Percentiles rank a stretch among this genome's conserved stretches.
These are phyloP conservation scores for Cladorhizidae sp. DNA, from an alignment of 37 sponge, comb jelly and placozoan species.

Conservation along the genomic window DNA sequence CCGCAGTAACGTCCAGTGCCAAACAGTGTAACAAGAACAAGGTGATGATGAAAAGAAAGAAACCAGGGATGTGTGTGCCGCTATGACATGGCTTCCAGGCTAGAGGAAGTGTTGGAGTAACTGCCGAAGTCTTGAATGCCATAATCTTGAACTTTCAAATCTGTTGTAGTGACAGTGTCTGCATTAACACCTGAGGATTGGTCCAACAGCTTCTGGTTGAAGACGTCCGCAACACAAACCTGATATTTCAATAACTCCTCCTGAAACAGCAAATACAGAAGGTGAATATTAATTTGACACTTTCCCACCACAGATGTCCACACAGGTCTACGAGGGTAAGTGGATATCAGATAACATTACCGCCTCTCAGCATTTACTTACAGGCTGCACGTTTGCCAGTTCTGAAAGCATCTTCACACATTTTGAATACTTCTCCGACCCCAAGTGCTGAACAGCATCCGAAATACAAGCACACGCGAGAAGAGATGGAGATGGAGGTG, in stretches of 20 bases:
- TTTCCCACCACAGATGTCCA: not conserved
- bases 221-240: constrained; percentile 25
- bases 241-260: constrained; percentile 45
- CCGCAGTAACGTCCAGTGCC: no score
- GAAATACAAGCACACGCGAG: constrained; percentile 59
- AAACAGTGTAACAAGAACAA: no score
- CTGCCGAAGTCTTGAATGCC: no score
- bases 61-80: no score
- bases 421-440: not conserved
- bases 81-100: no score
- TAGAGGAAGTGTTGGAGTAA: no score
- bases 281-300: not conserved
- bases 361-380: not conserved
- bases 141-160: no score
- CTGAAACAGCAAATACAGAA: constrained; percentile 14
- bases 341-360: no score
- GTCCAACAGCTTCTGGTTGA: constrained; percentile 18
- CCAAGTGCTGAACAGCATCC: constrained; percentile 41
- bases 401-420: constrained; percentile 25
- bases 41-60: no score
- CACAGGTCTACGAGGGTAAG: no score
- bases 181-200: not conserved
- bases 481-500: constrained; percentile 31
- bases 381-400: constrained; percentile 42
- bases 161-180: no score